A percentile compares a stretch with the other conserved stretches of the same genome.
Evolutionary conservation across 2,797 vertebrate species (phyloP).

Genomic region (Scolopax bukidnonensis): DNA sequence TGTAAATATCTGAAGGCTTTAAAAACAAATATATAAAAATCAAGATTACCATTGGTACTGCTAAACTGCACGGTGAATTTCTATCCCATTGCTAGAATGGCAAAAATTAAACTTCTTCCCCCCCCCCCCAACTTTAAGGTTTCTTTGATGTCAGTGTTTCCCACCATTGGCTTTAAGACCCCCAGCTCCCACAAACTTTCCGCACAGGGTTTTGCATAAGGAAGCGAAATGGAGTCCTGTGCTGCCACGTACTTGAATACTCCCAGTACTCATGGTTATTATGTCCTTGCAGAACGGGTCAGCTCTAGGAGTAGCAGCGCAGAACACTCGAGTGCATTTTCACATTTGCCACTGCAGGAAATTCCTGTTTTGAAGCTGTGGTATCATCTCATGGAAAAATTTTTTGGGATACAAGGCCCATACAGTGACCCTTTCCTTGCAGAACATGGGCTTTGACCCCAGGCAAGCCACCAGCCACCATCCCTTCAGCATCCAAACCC

Average conservation of each 20-base stretch:
- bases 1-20: neutral
- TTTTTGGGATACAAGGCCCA: neutral
- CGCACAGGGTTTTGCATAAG: neutral
- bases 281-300: neutral
- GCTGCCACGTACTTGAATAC: neutral
- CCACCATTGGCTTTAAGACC: neutral
- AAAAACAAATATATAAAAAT: neutral
- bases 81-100: neutral
- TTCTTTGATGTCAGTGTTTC: neutral
- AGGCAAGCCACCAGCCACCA: rapidly evolving
- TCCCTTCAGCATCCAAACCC: neutral
- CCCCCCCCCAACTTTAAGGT: neutral
- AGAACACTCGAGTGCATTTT: neutral
- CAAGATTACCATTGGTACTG: neutral
- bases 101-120: neutral
- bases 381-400: neutral
- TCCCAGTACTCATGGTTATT: neutral
- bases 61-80: neutral
- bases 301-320: neutral
- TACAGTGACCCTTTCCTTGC: neutral
- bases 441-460: neutral
- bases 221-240: neutral
- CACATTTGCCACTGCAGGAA: neutral
- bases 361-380: neutral
- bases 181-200: neutral